Evolutionary conservation across 2,888 invertebrate genomes (phyloP), one percentile per base, ranked within the genome.

Genomic region (Lasioglossum vierecki): DNA sequence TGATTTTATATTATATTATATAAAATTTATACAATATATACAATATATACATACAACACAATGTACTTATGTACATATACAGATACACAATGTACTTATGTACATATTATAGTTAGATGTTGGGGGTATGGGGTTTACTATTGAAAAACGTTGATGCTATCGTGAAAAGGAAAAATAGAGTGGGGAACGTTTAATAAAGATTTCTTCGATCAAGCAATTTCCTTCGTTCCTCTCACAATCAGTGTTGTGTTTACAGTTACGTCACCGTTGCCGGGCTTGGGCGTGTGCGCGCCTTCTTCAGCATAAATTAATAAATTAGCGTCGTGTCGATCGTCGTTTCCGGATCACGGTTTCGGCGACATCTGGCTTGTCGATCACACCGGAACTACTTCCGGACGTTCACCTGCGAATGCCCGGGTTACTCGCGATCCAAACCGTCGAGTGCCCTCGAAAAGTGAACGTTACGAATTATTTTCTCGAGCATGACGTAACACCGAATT

Each of bases 241-340:
- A 49, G 82, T 82, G 88, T 87, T 82, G 84, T 93, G 93, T 93
- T 93, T 93, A 93, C 93, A 91, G 93, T 93, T 93, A 93, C 93
- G 91, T 93, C 92, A 92, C 88, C 88, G 85, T 84, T 84, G 89
- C 86, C 85, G 80, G 79, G 78, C 83, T 76, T 80, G 77, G 83
- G 85, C 81, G 87, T 82, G 80, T 83, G 86, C 84, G 86, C 88
- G 89, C 87, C 88, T 39, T 83, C 89, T 83, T 85, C 80, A 71
- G 91, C 90, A 92, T 93, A 88, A 90, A 90, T 92, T 89, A 92
- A 92, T 91, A 91, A 90, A 91, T 92, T 92, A 92, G 82, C 79
- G 71, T 72, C 76, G 73, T 73, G 57, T 46, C 80, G 79, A 57
- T 57, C 70, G 76, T 26, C 63, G 41, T 79, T 86, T 86, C 83